phyloP scores from a whole-genome alignment of 2,888 invertebrate genomes.

The Meloe dianella region DNA sequence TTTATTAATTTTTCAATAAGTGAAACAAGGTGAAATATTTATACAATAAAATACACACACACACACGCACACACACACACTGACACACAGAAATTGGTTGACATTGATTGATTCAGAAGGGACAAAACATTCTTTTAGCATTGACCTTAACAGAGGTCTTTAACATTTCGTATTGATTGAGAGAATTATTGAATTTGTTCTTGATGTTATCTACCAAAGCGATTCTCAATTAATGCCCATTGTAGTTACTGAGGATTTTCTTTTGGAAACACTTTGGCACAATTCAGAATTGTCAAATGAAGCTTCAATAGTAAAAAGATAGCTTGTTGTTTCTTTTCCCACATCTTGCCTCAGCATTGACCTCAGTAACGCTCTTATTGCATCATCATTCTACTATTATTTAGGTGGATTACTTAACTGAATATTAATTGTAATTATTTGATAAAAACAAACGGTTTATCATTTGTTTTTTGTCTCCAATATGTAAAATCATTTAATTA shows the following conservation, averaged over 20 bases:
- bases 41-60: too few relatives aligned
- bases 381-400: neutral
- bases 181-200: too few relatives aligned
- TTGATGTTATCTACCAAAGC: too few relatives aligned
- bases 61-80: too few relatives aligned
- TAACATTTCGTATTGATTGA: too few relatives aligned
- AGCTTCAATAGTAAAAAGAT: neutral
- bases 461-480: too few relatives aligned
- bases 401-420: neutral
- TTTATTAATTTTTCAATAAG: too few relatives aligned
- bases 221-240: too few relatives aligned
- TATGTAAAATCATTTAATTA: too few relatives aligned
- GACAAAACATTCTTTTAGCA: neutral
- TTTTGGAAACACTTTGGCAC: neutral
- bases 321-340: neutral
- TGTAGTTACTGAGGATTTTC: neutral
- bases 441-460: too few relatives aligned
- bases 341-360: neutral
- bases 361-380: neutral
- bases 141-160: constrained; percentile 2
- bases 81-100: too few relatives aligned
- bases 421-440: too few relatives aligned
- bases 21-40: neutral
- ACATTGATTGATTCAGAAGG: neutral
- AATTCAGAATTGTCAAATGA: neutral